Percentiles rank a stretch among this genome's conserved stretches.
phyloP scores from a whole-genome alignment of 1,140 invertebrate genomes.

The Proctacanthus coquilletti region DNA sequence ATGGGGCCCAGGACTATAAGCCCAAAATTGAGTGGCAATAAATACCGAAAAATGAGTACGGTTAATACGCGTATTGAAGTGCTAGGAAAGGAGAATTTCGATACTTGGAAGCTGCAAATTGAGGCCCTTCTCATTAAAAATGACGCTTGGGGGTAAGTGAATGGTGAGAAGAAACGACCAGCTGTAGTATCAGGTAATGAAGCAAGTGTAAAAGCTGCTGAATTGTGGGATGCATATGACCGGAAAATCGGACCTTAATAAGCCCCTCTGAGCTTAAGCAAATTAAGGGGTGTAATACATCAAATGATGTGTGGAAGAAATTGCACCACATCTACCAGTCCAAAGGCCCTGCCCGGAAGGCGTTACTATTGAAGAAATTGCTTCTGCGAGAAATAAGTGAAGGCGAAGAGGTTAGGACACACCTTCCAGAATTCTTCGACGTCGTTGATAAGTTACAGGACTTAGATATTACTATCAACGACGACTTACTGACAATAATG shows the following conservation, averaged over 20 bases:
- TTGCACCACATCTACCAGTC: slow-evolving; percentile 13
- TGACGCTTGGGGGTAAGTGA: slow-evolving; percentile 11
- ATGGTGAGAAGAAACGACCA: slow-evolving; percentile 3
- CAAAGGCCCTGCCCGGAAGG: slow-evolving; percentile 10
- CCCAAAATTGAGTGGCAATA: too few relatives aligned
- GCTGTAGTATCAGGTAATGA: too few relatives aligned
- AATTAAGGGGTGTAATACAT: slow-evolving; percentile 13
- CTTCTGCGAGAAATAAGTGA: too few relatives aligned
- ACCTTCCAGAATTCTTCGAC: too few relatives aligned
- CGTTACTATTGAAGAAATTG: slow-evolving; percentile 2
- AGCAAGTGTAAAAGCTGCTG: too few relatives aligned
- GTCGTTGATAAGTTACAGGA: too few relatives aligned
- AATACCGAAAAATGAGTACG: too few relatives aligned
- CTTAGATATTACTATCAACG: too few relatives aligned
- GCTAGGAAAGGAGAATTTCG: slow-evolving; percentile 11
- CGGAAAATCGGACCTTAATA: slow-evolving; percentile 13
- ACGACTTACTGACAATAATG: background rate
- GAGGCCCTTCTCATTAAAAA: slow-evolving; percentile 12
- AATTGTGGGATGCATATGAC: slow-evolving; percentile 1
- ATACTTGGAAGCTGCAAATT: slow-evolving; percentile 14
- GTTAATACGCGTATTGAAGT: too few relatives aligned
- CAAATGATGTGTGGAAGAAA: slow-evolving; percentile 14
- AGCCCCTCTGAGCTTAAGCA: slow-evolving; percentile 13
- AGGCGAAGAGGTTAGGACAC: too few relatives aligned
- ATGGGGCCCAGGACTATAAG: too few relatives aligned